Evolutionary conservation across 2,113 vertebrate genomes (phyloP).

Genomic region (Solenodon paradoxus): DNA sequence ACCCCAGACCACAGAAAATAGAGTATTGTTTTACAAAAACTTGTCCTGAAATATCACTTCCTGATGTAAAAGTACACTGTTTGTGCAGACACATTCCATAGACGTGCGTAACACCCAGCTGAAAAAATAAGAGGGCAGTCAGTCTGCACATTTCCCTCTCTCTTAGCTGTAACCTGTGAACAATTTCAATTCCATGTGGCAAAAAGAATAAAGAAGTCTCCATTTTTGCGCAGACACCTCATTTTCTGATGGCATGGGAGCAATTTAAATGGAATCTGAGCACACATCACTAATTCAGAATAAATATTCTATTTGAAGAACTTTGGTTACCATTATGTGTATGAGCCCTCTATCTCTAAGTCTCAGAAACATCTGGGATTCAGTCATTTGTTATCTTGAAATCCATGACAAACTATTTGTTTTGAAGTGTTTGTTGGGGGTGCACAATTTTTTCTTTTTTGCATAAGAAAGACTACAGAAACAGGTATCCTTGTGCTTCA

Average conservation of each 20-base stretch:
- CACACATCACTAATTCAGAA: slow-evolving; percentile 52
- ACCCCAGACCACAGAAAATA: slow-evolving; percentile 76
- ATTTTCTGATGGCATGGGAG: slow-evolving; percentile 54
- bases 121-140: slow-evolving; percentile 66
- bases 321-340: slow-evolving; percentile 55
- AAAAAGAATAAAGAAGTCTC: not conserved
- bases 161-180: slow-evolving; percentile 36
- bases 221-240: slow-evolving; percentile 43
- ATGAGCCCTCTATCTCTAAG: slow-evolving; percentile 12
- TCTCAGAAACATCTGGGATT: slow-evolving; percentile 42
- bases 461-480: not conserved
- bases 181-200: not conserved
- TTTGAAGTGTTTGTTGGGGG: not conserved
- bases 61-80: slow-evolving; percentile 43
- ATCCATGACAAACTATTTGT: not conserved
- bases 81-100: slow-evolving; percentile 60
- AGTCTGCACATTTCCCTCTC: not conserved
- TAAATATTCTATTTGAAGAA: slow-evolving; percentile 62
- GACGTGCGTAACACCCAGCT: slow-evolving; percentile 57
- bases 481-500: not conserved
- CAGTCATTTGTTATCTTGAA: not conserved
- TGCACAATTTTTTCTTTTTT: not conserved
- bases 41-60: slow-evolving; percentile 76
- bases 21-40: slow-evolving; percentile 76
- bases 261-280: slow-evolving; percentile 57